Evolutionary conservation across 2,113 vertebrate species (phyloP).

Genomic region (Harpagus bidentatus): DNA sequence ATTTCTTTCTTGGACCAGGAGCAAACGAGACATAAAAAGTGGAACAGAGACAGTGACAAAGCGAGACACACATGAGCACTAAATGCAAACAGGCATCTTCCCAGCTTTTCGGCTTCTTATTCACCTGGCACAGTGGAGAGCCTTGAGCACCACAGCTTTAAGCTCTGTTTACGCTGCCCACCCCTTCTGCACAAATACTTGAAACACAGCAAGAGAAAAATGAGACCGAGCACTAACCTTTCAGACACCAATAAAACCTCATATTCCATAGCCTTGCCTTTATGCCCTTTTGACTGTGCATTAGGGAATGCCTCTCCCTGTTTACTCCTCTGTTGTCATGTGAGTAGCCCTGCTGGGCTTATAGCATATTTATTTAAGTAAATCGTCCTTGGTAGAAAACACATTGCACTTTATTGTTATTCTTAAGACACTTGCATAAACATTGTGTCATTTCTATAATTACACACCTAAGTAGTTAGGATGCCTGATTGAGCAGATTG

Average conservation of each 20-base stretch:
- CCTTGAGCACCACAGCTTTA: background rate
- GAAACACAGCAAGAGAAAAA: background rate
- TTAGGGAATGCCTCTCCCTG: conserved; percentile 43
- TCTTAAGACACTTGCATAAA: conserved; percentile 56
- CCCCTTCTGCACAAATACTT: background rate
- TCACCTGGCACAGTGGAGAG: background rate
- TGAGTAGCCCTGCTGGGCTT: background rate
- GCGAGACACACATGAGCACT: background rate
- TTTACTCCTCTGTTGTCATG: background rate
- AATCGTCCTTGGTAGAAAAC: conserved; percentile 18
- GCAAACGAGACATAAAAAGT: background rate
- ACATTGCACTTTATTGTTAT: conserved; percentile 29
- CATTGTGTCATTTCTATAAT: conserved; percentile 26
- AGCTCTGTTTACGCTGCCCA: background rate
- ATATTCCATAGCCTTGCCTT: background rate
- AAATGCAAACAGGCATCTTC: background rate
- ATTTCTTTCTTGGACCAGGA: background rate
- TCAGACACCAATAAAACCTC: background rate
- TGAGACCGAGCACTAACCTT: background rate
- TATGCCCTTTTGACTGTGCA: conserved; percentile 35
- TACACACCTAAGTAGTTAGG: conserved; percentile 38
- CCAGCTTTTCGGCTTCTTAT: background rate
- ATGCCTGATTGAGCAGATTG: conserved; percentile 19
- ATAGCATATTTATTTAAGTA: conserved; percentile 27
- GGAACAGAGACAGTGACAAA: background rate